A percentile compares a stretch with the other conserved stretches of the same genome.
Evolutionary conservation across 2,888 invertebrate species (phyloP).

Genomic region (Dorcus parallelipipedus): DNA sequence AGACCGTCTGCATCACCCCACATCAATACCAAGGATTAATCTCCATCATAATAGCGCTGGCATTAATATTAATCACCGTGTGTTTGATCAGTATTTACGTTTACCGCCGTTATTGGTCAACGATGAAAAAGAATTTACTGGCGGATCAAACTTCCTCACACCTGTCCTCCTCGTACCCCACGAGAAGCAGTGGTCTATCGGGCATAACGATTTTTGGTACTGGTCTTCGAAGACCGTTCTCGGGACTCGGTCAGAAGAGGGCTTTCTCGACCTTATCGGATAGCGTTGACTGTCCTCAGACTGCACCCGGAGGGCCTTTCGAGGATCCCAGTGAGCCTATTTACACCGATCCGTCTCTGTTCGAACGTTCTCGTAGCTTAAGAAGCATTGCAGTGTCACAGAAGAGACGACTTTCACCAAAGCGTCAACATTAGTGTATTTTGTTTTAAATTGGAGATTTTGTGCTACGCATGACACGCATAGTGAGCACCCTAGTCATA

Average conservation of each 20-base stretch:
- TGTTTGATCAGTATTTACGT: conserved; percentile 71
- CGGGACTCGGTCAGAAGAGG: conserved; percentile 46
- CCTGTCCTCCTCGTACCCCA: conserved; percentile 48
- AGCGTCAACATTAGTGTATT: conserved; percentile 11
- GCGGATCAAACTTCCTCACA: conserved; percentile 52
- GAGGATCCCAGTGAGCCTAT: conserved; percentile 92
- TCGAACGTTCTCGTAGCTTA: conserved; percentile 77
- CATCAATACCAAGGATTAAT: conserved; percentile 84
- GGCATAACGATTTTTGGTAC: conserved; percentile 65
- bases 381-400: conserved; percentile 59
- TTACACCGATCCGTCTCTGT: conserved; percentile 87
- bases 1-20: conserved; percentile 76
- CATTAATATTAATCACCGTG: conserved; percentile 71
- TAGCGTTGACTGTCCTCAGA: conserved; percentile 38
- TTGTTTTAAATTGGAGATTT: neutral
- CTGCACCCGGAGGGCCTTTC: conserved; percentile 52
- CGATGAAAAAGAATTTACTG: conserved; percentile 67
- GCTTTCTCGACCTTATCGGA: conserved; percentile 40
- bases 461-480: too few relatives aligned
- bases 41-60: conserved; percentile 70
- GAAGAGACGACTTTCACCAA: conserved; percentile 35
- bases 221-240: conserved; percentile 67
- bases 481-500: too few relatives aligned
- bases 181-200: conserved; percentile 53
- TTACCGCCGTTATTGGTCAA: conserved; percentile 75